These are phyloP conservation scores for cattle (Bos taurus) DNA, from an alignment of 2,113 vertebrate species.

Conservation along the genomic window ARS-UCD2.0 NC_037334.1:69335001-69335500, in stretches of 20 bases:
- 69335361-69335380: neutral
- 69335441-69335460: neutral
- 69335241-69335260: neutral
- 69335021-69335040: neutral
- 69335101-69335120: neutral
- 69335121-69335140: neutral
- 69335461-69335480: neutral
- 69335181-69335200: neutral
- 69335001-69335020: neutral
- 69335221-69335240: neutral
- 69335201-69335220: neutral
- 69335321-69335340: neutral
- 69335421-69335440: neutral
- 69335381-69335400: neutral
- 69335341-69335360: neutral
- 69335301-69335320: neutral
- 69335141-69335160: neutral
- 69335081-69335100: neutral
- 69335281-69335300: neutral
- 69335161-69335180: slow-evolving; percentile 19
- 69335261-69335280: neutral
- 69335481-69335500: neutral
- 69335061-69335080: neutral
- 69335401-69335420: neutral
- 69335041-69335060: neutral